Percentiles rank a stretch among this genome's conserved stretches.
These are phyloP conservation scores for Sphenopsis melanotis DNA, from an alignment of 2,797 vertebrate species.

Conservation along the genomic window DNA sequence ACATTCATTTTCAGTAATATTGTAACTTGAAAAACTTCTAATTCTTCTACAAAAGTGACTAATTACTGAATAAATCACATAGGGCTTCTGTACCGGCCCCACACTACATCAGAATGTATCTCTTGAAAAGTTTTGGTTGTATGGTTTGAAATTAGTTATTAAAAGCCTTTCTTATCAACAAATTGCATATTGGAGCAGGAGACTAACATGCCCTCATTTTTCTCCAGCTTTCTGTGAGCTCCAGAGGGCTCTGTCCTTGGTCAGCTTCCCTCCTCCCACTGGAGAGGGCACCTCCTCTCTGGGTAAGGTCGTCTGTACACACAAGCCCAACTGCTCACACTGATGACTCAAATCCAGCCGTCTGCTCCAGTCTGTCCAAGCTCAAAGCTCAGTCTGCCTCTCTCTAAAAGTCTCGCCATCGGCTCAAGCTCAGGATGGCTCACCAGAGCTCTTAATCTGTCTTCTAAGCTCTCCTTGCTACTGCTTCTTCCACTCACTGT, in stretches of 20 bases:
- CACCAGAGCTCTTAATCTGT: background rate
- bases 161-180: background rate
- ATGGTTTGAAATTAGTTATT: background rate
- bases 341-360: background rate
- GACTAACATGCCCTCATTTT: background rate
- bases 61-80: background rate
- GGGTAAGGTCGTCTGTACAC: background rate
- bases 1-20: background rate
- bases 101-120: background rate
- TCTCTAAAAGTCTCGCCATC: background rate
- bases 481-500: background rate
- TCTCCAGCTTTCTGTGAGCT: background rate
- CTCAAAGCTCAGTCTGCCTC: conserved; percentile 3
- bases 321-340: background rate
- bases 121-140: background rate
- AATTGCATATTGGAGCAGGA: background rate
- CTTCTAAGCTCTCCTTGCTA: background rate
- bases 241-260: background rate
- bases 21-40: background rate
- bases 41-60: background rate
- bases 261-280: background rate
- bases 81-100: background rate
- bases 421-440: background rate
- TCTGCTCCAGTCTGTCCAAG: conserved; percentile 5
- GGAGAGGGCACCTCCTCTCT: background rate